These are phyloP conservation scores for Acrobasis suavella DNA, from an alignment of 2,888 invertebrate genomes.

Conservation along the genomic window DNA sequence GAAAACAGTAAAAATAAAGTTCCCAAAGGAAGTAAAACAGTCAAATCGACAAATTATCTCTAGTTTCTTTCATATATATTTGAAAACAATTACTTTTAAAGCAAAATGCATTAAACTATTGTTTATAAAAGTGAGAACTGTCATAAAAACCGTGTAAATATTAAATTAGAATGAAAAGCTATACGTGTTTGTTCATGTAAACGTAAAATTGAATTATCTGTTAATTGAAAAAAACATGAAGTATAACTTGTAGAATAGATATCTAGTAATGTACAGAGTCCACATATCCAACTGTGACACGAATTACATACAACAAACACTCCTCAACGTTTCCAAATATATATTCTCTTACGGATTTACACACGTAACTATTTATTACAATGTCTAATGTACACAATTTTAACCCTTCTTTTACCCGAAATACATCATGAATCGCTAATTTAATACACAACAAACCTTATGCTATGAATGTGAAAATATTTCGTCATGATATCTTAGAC, in stretches of 20 bases:
- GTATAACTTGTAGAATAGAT: slow-evolving; percentile 65
- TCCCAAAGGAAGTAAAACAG: slow-evolving; percentile 9
- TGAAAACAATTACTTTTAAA: slow-evolving; percentile 32
- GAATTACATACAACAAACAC: slow-evolving; percentile 77
- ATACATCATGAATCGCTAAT: slow-evolving; percentile 69
- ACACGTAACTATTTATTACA: slow-evolving; percentile 76
- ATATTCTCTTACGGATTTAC: slow-evolving; percentile 77
- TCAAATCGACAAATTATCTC: slow-evolving; percentile 32
- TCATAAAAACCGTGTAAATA: slow-evolving; percentile 31
- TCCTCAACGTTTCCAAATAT: slow-evolving; percentile 79
- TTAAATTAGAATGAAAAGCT: slow-evolving; percentile 56
- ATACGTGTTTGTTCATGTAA: slow-evolving; percentile 71
- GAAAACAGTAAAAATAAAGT: not conserved
- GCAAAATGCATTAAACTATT: slow-evolving; percentile 23
- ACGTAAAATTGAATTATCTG: slow-evolving; percentile 55
- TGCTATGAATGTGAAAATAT: slow-evolving; percentile 79
- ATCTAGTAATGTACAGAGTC: slow-evolving; percentile 63
- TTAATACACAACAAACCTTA: slow-evolving; percentile 80
- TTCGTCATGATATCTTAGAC: slow-evolving; percentile 75
- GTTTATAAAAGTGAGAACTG: slow-evolving; percentile 20
- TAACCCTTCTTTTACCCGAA: slow-evolving; percentile 73
- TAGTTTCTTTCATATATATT: slow-evolving; percentile 6
- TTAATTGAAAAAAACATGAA: slow-evolving; percentile 63
- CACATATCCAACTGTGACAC: slow-evolving; percentile 71
- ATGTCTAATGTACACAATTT: slow-evolving; percentile 75